phyloP scores from a whole-genome alignment of 2,797 vertebrate genomes.

The Clarias platycephalus region DNA sequence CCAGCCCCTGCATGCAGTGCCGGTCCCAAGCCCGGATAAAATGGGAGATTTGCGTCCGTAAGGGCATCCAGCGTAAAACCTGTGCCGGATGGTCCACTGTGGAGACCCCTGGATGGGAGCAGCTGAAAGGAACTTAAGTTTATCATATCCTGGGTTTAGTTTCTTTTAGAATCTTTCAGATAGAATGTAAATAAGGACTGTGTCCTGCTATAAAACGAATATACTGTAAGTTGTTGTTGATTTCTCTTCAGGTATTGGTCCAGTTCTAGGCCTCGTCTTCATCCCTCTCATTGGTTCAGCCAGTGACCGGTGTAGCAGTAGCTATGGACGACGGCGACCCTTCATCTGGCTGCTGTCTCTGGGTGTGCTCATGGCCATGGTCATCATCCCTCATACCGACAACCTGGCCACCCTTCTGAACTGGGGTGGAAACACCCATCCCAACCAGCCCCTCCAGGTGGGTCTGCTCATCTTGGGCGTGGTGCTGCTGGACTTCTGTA shows the following conservation, averaged over 20 bases:
- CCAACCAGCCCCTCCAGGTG: conserved; percentile 70
- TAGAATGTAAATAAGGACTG: not conserved
- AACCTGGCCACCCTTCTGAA: conserved; percentile 68
- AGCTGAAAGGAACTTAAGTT: not conserved
- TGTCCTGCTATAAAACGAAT: not conserved
- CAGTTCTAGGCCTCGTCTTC: conserved; percentile 78
- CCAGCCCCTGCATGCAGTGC: no score
- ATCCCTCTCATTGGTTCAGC: conserved; percentile 82
- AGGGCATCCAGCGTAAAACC: no score
- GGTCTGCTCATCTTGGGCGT: conserved; percentile 78
- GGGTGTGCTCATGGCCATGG: conserved; percentile 76
- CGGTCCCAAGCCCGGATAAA: no score
- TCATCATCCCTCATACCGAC: conserved; percentile 79
- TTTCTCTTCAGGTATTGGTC: conserved; percentile 72
- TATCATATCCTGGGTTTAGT: not conserved
- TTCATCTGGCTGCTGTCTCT: conserved; percentile 81
- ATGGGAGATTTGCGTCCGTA: no score
- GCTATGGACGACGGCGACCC: conserved; percentile 76
- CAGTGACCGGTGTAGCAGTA: conserved; percentile 79
- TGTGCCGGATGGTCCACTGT: no score
- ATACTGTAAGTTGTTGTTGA: not conserved
- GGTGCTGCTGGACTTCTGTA: conserved; percentile 79
- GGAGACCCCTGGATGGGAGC: no score
- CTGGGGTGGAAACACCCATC: conserved; percentile 69
- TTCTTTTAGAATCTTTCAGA: not conserved